These are phyloP conservation scores for Eudemis profundana DNA, from an alignment of 2,888 invertebrate genomes.

Conservation along the genomic window DNA sequence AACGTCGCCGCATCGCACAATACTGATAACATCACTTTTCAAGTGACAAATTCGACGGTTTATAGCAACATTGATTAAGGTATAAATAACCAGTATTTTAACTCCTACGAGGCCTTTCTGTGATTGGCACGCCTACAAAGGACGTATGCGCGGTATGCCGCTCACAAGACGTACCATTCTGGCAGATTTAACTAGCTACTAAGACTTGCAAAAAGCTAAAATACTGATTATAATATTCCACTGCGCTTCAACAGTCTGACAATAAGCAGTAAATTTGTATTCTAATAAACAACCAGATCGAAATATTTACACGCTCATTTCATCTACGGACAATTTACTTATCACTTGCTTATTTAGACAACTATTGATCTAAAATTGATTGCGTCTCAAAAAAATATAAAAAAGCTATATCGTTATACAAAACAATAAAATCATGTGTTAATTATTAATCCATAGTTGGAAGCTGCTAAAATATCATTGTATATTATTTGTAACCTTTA, in stretches of 20 bases:
- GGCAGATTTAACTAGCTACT: not conserved
- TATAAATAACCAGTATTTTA: not conserved
- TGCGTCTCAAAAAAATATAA: conserved; percentile 61
- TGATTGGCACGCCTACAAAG: not conserved
- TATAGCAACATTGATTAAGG: conserved; percentile 56
- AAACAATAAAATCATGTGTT: conserved; percentile 71
- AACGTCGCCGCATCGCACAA: conserved; percentile 27
- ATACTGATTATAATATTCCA: conserved; percentile 8
- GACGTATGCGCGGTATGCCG: no score
- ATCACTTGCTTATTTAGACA: conserved; percentile 43
- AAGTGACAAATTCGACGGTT: conserved; percentile 48
- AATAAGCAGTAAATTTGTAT: conserved; percentile 67
- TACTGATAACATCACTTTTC: conserved; percentile 39
- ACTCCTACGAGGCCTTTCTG: not conserved
- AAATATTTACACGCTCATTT: conserved; percentile 73
- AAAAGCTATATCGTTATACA: conserved; percentile 65
- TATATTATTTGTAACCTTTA: conserved; percentile 64
- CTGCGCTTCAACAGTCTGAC: conserved; percentile 61
- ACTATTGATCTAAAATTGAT: conserved; percentile 64
- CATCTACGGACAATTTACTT: conserved; percentile 49
- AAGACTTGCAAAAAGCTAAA: not conserved
- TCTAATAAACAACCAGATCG: conserved; percentile 72
- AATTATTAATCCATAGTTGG: conserved; percentile 47
- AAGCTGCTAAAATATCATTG: conserved; percentile 43
- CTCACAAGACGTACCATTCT: no score